Percentiles rank a stretch among this genome's conserved stretches.
phyloP scores from a whole-genome alignment of 2,888 invertebrate genomes.

The Drosophila neoperkinsi region DNA sequence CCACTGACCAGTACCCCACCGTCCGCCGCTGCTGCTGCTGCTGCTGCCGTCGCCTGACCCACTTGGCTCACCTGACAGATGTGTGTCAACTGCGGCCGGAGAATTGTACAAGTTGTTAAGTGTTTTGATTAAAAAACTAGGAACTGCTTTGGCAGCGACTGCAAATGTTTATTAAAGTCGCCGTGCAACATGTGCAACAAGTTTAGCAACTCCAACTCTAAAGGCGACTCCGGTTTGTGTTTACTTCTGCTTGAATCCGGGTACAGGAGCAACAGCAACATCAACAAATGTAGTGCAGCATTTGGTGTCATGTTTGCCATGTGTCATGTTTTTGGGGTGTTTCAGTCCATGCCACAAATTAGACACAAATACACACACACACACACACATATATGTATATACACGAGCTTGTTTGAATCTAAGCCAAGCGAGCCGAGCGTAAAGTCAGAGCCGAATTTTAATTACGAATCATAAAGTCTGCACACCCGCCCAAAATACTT shows the following conservation, averaged over 20 bases:
- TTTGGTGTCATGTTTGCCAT: slow-evolving; percentile 60
- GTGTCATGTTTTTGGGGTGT: slow-evolving; percentile 57
- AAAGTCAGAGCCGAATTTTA: slow-evolving; percentile 57
- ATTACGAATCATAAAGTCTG: slow-evolving; percentile 63
- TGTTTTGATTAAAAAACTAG: slow-evolving; percentile 71
- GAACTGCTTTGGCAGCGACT: slow-evolving; percentile 44
- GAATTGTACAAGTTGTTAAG: slow-evolving; percentile 79
- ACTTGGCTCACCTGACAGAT: slow-evolving; percentile 73
- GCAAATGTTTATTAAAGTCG: slow-evolving; percentile 57
- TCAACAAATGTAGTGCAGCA: slow-evolving; percentile 70
- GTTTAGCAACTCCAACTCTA: slow-evolving; percentile 66
- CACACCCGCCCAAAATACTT: slow-evolving; percentile 66
- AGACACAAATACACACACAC: slow-evolving; percentile 13
- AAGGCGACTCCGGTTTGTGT: slow-evolving; percentile 63
- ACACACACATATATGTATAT: background rate
- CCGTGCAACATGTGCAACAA: slow-evolving; percentile 72
- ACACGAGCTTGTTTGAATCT: background rate
- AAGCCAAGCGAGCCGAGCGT: slow-evolving; percentile 51
- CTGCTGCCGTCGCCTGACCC: slow-evolving; percentile 62
- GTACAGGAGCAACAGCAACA: slow-evolving; percentile 56
- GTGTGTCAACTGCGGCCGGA: slow-evolving; percentile 74
- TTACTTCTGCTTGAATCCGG: slow-evolving; percentile 58
- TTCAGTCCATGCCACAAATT: slow-evolving; percentile 33
- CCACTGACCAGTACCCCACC: background rate
- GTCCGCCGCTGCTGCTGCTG: background rate